Conservation (phyloP, 2,113 vertebrate genomes). For the Origma solitaria region DNA sequence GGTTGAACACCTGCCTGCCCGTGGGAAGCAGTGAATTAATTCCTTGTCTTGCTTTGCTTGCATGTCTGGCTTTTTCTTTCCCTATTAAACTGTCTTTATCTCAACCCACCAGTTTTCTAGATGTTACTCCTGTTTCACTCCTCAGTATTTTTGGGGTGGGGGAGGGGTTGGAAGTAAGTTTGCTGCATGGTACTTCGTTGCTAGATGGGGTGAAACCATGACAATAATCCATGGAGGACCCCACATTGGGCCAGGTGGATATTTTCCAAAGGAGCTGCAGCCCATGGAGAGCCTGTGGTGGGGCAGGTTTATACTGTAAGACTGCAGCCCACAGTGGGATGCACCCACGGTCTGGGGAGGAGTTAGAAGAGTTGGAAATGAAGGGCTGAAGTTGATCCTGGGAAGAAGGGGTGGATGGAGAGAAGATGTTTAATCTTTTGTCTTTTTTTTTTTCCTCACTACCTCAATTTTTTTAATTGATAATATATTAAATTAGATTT, state of each 20-base stretch:
- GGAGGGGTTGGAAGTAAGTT: accelerated
- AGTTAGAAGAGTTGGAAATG: not conserved
- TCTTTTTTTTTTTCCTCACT: not conserved
- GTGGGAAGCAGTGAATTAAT: not conserved
- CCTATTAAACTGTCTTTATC: not conserved
- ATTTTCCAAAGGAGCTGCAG: not conserved
- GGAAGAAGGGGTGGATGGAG: not conserved
- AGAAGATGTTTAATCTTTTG: not conserved
- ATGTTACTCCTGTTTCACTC: not conserved
- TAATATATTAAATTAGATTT: not conserved
- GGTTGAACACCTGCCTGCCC: not conserved
- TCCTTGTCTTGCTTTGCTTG: not conserved
- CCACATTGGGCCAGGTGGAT: not conserved
- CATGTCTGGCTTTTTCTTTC: not conserved
- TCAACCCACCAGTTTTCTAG: not conserved
- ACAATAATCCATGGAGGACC: not conserved
- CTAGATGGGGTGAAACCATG: not conserved
- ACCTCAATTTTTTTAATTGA: not conserved
- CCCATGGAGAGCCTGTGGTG: not conserved
- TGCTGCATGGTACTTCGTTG: not conserved
- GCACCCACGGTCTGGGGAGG: not conserved
- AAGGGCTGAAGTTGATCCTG: not conserved
- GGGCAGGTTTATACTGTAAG: not conserved
- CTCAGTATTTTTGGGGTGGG: not conserved
- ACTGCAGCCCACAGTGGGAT: not conserved